Evolutionary conservation across 2,888 invertebrate species (phyloP).

Genomic region (Mactromeris polynyma): DNA sequence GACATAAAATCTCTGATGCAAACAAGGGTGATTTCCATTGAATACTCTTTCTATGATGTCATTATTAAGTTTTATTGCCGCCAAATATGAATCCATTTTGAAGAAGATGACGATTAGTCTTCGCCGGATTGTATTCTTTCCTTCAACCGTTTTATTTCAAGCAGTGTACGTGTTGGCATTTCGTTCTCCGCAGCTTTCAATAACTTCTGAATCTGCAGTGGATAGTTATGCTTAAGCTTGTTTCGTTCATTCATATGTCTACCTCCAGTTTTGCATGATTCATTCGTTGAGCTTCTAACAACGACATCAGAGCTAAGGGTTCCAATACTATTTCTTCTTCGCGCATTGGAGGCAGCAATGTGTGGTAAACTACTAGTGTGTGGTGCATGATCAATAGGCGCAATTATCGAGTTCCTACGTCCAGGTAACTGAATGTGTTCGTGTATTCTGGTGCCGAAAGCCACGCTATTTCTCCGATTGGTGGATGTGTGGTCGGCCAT

Average conservation of each 20-base stretch:
- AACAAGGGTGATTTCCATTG: too few species aligned
- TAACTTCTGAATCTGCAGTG: neutral
- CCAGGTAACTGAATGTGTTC: neutral
- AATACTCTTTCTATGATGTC: too few species aligned
- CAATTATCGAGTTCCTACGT: neutral
- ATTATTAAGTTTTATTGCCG: too few species aligned
- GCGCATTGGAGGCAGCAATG: neutral
- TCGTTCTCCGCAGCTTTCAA: neutral
- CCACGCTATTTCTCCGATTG: neutral
- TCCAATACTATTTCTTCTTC: neutral
- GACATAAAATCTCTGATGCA: too few species aligned
- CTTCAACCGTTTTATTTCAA: neutral
- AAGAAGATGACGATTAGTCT: neutral
- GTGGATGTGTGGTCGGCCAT: neutral
- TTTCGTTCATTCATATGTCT: neutral
- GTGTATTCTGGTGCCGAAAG: neutral
- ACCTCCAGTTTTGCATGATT: neutral
- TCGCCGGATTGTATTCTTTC: neutral
- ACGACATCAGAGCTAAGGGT: neutral
- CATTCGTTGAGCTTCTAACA: neutral
- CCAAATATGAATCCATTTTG: too few species aligned
- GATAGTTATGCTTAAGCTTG: slow-evolving; percentile 13
- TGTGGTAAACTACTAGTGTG: neutral
- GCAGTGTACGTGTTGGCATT: slow-evolving; percentile 1
- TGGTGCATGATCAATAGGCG: neutral